Base-by-base conservation (phyloP, 2,888 invertebrate species). In the Octodonta nipae region DNA sequence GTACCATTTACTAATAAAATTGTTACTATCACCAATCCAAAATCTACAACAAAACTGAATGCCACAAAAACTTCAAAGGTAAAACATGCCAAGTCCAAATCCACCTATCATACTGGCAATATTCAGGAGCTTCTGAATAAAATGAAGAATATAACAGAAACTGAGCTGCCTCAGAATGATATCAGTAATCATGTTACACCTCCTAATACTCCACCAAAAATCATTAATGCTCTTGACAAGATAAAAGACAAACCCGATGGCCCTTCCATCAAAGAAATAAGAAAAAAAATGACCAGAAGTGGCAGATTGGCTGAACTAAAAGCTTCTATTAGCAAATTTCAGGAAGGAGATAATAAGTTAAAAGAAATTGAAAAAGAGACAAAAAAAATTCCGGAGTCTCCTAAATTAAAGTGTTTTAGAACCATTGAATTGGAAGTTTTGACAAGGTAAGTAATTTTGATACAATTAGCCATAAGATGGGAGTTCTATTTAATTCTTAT, bases 361-460 rank as follows among this genome's bases (percentile, higher is more conserved):
- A 69, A 74, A 54, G 57, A 67, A 46, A 28, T 49, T 26, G 51
- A 52, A 34, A 54, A 56, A 28, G 59, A 54, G 35, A 55, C 53
- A 16, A 31, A 44, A 5, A 47, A 49, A 32, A 52, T 50, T 40
- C 22, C 22, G 22, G 64, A 63, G 12, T 65, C 68, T 48, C 45
- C 67, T 43, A 68, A 73, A 62, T 61, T 78, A 26, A 70, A 77
- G 53, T 68, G 73, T 51, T 84, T 84, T 49, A 74, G 76, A 46
- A 73, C 74, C 24, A 77, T 86, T 53, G 73, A 83, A 61, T 62
- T 86, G 56, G 81, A 83, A 66, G 70, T 85, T 52, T 71, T 76
- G 36, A 63, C 71, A 41, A 84, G 84, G 80, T 82, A 58, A 61
- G 46, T 49, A 6, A 20, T 7, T 14, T 2, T 24, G 13, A 14